Evolutionary conservation across 1,140 invertebrate species (phyloP).

Genomic region (Heliothis subflexa): DNA sequence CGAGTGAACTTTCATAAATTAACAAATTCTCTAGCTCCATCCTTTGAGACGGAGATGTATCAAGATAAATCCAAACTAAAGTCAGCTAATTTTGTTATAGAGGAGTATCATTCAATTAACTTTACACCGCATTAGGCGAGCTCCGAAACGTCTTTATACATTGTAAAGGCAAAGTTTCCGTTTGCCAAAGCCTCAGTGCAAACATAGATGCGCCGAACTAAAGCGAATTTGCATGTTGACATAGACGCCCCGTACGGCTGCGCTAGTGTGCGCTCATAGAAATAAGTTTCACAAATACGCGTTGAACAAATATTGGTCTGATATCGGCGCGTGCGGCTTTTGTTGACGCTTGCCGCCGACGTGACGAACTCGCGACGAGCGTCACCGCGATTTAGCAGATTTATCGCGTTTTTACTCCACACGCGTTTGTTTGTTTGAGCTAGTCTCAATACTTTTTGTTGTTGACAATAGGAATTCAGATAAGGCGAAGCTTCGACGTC

Average conservation of each 20-base stretch:
- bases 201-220: conserved; percentile 69
- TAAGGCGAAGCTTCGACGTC: conserved; percentile 18
- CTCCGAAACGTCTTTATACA: conserved; percentile 62
- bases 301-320: conserved; percentile 54
- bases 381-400: conserved; percentile 25
- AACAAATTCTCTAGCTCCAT: conserved; percentile 32
- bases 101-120: conserved; percentile 69
- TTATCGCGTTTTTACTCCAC: conserved; percentile 35
- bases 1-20: conserved; percentile 41
- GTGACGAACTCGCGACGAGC: conserved; percentile 25
- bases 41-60: conserved; percentile 38
- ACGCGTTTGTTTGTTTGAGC: conserved; percentile 27
- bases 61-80: conserved; percentile 51
- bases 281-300: conserved; percentile 65
- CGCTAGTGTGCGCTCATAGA: conserved; percentile 50
- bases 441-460: conserved; percentile 30
- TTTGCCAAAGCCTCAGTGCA: conserved; percentile 65
- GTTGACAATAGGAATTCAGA: conserved; percentile 39
- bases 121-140: conserved; percentile 60
- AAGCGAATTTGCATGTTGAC: conserved; percentile 74
- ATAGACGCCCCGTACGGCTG: conserved; percentile 52
- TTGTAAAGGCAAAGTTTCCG: conserved; percentile 65
- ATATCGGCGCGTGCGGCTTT: conserved; percentile 56
- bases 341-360: conserved; percentile 45
- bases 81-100: conserved; percentile 57